Evolutionary conservation across 2,888 invertebrate species (phyloP).

Genomic region (Idaea dimidiata): DNA sequence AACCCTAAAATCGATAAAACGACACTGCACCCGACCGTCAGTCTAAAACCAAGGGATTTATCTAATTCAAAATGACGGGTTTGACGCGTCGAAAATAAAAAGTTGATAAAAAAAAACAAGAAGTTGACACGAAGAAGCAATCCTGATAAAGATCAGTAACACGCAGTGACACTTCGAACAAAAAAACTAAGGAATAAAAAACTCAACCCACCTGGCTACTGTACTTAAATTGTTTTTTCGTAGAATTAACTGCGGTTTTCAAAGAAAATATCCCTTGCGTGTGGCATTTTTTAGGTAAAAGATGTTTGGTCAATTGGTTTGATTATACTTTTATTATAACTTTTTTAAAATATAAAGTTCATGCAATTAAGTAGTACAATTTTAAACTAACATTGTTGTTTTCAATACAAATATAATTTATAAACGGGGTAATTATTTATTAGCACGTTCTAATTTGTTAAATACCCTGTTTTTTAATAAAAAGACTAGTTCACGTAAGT

Average conservation of each 20-base stretch:
- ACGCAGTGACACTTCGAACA: conserved; percentile 72
- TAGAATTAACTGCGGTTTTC: conserved; percentile 50
- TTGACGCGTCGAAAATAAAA: conserved; percentile 60
- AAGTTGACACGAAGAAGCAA: conserved; percentile 67
- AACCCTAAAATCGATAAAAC: conserved; percentile 21
- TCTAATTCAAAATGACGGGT: conserved; percentile 75
- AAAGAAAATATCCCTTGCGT: conserved; percentile 58
- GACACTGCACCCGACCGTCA: conserved; percentile 55
- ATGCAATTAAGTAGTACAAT: too few species aligned
- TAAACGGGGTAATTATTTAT: too few species aligned
- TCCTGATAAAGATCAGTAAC: conserved; percentile 79
- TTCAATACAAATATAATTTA: too few species aligned
- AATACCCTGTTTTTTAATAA: too few species aligned
- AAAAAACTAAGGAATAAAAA: conserved; percentile 47
- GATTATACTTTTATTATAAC: neutral
- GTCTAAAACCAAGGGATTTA: conserved; percentile 69
- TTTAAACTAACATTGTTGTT: too few species aligned
- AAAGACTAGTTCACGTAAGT: too few species aligned
- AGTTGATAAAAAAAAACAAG: conserved; percentile 52
- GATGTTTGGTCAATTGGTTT: neutral
- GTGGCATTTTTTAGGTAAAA: conserved; percentile 44
- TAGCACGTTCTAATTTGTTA: too few species aligned
- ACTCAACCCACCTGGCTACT: conserved; percentile 64
- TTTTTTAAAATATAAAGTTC: conserved; percentile 9
- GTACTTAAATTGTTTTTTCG: conserved; percentile 72